These are phyloP conservation scores for Pantherophis alleghaniensis DNA, from an alignment of 2,797 vertebrate species.

Conservation along the genomic window DNA sequence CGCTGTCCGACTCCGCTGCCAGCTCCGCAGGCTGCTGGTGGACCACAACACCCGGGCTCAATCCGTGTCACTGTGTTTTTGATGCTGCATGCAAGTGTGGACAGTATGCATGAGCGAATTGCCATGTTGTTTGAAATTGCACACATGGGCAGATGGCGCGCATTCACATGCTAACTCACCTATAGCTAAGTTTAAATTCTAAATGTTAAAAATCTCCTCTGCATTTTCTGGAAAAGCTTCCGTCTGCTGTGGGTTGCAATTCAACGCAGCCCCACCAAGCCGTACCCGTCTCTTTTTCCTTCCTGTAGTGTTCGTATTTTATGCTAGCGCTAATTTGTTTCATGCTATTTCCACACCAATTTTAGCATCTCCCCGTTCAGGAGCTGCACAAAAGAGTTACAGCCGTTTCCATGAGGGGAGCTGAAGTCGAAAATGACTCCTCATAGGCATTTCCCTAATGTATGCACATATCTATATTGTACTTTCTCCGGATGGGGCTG, in stretches of 20 bases:
- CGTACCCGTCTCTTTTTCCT: neutral
- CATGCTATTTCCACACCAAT: neutral
- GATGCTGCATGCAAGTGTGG: too few relatives aligned
- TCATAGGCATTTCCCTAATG: neutral
- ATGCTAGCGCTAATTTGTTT: neutral
- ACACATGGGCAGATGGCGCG: fast-evolving
- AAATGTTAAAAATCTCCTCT: neutral
- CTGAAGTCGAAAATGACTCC: neutral
- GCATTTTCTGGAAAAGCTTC: neutral
- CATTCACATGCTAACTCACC: too few relatives aligned
- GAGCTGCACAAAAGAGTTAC: neutral
- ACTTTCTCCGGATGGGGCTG: neutral
- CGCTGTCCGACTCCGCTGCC: too few relatives aligned
- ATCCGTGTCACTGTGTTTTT: too few relatives aligned
- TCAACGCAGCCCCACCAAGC: neutral
- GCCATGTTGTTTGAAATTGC: too few relatives aligned
- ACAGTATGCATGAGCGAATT: too few relatives aligned
- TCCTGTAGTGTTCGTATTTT: neutral
- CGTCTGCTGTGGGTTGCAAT: neutral
- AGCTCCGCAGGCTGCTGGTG: too few relatives aligned
- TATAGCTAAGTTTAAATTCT: neutral
- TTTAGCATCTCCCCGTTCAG: neutral
- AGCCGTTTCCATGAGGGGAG: neutral
- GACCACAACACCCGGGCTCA: too few relatives aligned
- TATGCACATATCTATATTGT: neutral